phyloP scores from a whole-genome alignment of 2,113 vertebrate genomes.

The Campylorhamphus procurvoides region DNA sequence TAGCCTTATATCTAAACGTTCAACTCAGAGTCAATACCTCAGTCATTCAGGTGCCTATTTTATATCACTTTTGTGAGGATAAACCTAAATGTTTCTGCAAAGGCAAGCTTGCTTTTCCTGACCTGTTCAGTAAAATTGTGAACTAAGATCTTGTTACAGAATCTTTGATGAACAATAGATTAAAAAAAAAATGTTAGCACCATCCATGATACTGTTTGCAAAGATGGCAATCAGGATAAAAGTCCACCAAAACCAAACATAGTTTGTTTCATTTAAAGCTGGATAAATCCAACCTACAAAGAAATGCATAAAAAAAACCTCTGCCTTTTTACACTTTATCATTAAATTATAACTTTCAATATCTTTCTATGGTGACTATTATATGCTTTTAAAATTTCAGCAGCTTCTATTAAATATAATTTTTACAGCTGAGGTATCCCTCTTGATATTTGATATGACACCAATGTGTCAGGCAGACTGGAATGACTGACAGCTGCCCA shows the following conservation, averaged over 20 bases:
- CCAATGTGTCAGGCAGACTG: neutral
- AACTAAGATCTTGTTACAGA: neutral
- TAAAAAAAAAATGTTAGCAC: neutral
- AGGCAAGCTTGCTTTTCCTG: neutral
- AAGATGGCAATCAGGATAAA: neutral
- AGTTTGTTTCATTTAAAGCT: neutral
- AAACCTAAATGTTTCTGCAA: neutral
- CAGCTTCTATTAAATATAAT: accelerated
- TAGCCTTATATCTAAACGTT: neutral
- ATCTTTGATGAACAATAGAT: neutral
- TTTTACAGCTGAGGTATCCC: neutral
- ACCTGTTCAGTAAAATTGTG: neutral
- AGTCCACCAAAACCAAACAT: neutral
- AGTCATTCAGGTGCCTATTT: neutral
- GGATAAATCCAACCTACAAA: neutral
- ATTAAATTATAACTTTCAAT: neutral
- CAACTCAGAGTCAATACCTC: neutral
- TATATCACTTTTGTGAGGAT: neutral
- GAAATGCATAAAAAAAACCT: neutral
- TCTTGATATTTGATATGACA: neutral
- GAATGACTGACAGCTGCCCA: neutral
- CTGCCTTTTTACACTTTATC: neutral
- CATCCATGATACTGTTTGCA: accelerated
- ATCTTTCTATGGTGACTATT: neutral
- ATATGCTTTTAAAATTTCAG: neutral